A percentile compares a stretch with the other conserved stretches of the same genome.
phyloP scores from a whole-genome alignment of 2,888 invertebrate species.

The Branchipolynoe longqiensis region DNA sequence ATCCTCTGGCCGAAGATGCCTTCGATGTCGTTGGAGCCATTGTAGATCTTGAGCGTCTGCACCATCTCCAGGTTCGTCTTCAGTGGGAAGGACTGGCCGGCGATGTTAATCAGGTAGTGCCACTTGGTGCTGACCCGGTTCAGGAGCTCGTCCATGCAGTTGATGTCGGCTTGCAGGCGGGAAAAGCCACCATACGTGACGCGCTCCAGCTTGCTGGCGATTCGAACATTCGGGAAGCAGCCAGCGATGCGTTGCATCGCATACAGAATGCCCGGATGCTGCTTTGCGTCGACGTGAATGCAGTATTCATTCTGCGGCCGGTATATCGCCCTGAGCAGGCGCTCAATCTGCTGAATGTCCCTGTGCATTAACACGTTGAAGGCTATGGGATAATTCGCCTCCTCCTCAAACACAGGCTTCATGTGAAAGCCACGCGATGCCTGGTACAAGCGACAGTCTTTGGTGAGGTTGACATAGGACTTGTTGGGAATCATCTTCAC shows the following conservation, averaged over 20 bases:
- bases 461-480: constrained; percentile 1
- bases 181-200: constrained; percentile 79
- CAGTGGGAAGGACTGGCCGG: constrained; percentile 79
- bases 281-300: constrained; percentile 77
- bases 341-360: constrained; percentile 74
- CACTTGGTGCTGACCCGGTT: constrained; percentile 67
- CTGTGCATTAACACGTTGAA: constrained; percentile 77
- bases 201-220: constrained; percentile 76
- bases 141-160: constrained; percentile 79
- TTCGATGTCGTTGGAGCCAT: constrained; percentile 81
- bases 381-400: constrained; percentile 75
- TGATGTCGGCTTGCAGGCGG: constrained; percentile 75
- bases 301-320: constrained; percentile 79
- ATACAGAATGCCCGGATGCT: neutral
- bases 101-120: constrained; percentile 81
- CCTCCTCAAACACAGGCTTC: constrained; percentile 66
- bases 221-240: constrained; percentile 74
- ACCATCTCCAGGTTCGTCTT: constrained; percentile 80
- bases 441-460: constrained; percentile 64
- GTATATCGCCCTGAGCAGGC: constrained; percentile 76
- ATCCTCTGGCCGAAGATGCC: constrained; percentile 74
- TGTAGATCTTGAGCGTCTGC: constrained; percentile 78
- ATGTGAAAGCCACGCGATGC: constrained; percentile 58
- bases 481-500: neutral
- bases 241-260: constrained; percentile 41